A percentile compares a stretch with the other conserved stretches of the same genome.
phyloP scores from a whole-genome alignment of 1,140 invertebrate genomes.

The Paraescarpia echinospica region DNA sequence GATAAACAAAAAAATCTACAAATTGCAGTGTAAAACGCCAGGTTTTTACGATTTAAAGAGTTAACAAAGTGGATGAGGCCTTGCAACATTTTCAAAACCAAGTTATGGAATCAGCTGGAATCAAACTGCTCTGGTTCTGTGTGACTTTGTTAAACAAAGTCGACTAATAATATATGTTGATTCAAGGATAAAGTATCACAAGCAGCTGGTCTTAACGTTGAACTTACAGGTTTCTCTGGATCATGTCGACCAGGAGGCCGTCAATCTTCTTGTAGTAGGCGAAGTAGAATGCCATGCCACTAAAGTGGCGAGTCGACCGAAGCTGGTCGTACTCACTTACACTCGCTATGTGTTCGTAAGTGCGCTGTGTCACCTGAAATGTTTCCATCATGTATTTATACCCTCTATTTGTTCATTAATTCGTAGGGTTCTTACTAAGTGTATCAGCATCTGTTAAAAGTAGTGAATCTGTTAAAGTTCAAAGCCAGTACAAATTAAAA shows the following conservation, averaged over 20 bases:
- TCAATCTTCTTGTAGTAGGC: slow-evolving; percentile 79
- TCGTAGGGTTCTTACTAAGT: neutral
- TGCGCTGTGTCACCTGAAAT: slow-evolving; percentile 66
- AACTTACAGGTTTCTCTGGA: slow-evolving; percentile 48
- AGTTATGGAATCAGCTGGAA: too few species aligned
- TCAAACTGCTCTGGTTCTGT: too few species aligned
- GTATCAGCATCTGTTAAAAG: too few species aligned
- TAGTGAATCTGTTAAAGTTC: neutral
- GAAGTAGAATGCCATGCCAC: slow-evolving; percentile 86
- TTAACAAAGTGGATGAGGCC: too few species aligned
- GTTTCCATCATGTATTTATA: neutral
- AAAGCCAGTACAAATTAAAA: neutral
- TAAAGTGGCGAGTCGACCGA: slow-evolving; percentile 90
- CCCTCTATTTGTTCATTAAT: neutral
- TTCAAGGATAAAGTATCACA: neutral
- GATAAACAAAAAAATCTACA: too few species aligned
- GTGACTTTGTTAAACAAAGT: too few species aligned
- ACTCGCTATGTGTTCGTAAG: slow-evolving; percentile 77
- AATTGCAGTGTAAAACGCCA: too few species aligned
- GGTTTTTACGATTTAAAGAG: too few species aligned
- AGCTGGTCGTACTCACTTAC: slow-evolving; percentile 72
- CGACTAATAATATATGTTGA: too few species aligned
- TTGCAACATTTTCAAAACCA: too few species aligned
- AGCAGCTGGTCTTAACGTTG: neutral
- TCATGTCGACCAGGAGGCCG: slow-evolving; percentile 73